Evolutionary conservation across 2,797 vertebrate species (phyloP), one percentile per base, ranked within the genome.

Genomic region (Phataginus tetradactyla): DNA sequence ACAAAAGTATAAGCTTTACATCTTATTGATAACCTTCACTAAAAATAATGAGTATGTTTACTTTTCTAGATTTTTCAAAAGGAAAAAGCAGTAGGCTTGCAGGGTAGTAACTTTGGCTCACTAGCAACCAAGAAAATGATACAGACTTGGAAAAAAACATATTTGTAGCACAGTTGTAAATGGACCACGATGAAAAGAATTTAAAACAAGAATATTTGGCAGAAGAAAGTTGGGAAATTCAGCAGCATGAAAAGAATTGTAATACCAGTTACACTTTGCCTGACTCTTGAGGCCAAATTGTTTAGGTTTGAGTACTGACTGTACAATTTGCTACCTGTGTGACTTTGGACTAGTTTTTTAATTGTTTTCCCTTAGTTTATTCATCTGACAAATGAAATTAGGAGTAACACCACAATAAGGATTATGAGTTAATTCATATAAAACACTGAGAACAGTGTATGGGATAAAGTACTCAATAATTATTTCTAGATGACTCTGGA

Each of bases 391-490:
- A 80, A 68, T 69, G 29, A n/a, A 45, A 95, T 83, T 84, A 61
- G 64, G 23, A 96, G 11, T 92, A 90, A 61, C 20, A 81, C 5
- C 12, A 68, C 53, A 79, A 0, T 59, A 94, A 87, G 29, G 57
- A 77, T 94, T 95, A 63, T 69, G 27, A 89, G n/a, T 94, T 96
- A 91, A 88, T 86, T 32, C 51, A 85, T 95, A 66, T 83, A 69
- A 92, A 90, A 90, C 83, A 79, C 55, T 61, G 27, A 87, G 79
- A 94, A 89, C 32, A 86, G 29, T 95, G n/a, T 34, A 9, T 74
- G 29, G 39, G 55, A 29, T 88, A 83, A 80, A 93, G 7, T 83
- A 34, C 20, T 93, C 32, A 57, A 1, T 89, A 69, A 39, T 94
- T 89, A 77, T 39, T 92, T 91, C 78, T 93, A 87, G 75, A 66